Evolutionary conservation across 2,888 invertebrate species (phyloP).

Genomic region (Ypsolopha sequella): DNA sequence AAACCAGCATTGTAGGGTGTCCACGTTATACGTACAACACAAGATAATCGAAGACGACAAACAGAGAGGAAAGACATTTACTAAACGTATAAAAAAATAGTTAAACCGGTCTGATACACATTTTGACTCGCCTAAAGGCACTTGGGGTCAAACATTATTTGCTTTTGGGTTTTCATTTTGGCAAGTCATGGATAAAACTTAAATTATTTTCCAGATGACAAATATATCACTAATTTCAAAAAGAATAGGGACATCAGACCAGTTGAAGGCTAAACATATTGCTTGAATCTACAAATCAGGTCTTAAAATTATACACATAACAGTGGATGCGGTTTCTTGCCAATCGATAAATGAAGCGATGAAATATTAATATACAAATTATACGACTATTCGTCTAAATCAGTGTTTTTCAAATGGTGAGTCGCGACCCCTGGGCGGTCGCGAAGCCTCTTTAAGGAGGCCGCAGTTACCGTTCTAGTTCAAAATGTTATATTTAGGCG

Average conservation of each 20-base stretch:
- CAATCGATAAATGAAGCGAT: no score
- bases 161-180: slow-evolving; percentile 12
- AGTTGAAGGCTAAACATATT: slow-evolving; percentile 56
- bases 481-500: no score
- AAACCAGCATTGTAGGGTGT: slow-evolving; percentile 62
- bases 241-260: slow-evolving; percentile 25
- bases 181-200: not conserved
- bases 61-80: not conserved
- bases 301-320: not conserved
- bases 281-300: slow-evolving; percentile 27
- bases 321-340: no score
- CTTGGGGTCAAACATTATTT: slow-evolving; percentile 44
- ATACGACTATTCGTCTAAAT: no score
- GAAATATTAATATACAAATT: no score
- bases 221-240: not conserved
- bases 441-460: no score
- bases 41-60: slow-evolving; percentile 47
- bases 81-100: slow-evolving; percentile 10
- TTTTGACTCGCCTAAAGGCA: slow-evolving; percentile 61
- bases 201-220: not conserved
- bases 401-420: no score
- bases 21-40: slow-evolving; percentile 66
- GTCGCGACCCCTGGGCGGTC: no score
- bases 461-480: no score
- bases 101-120: slow-evolving; percentile 37